phyloP scores from a whole-genome alignment of 2,113 vertebrate species.

The Leptocoma aspasia region DNA sequence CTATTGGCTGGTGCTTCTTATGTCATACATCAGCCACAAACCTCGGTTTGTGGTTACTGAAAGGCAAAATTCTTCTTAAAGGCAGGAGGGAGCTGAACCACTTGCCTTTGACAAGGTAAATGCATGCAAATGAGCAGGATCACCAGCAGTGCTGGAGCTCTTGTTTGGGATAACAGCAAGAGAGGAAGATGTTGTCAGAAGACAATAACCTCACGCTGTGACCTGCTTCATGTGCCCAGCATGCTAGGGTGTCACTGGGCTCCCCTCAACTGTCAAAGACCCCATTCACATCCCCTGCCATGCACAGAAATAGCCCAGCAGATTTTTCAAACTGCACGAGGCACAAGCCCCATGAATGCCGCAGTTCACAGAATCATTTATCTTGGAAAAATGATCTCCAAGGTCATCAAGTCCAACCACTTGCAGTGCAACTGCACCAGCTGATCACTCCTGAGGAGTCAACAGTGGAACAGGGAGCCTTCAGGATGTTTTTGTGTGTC shows the following conservation, averaged over 20 bases:
- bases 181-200: not conserved
- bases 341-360: not conserved
- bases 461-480: not conserved
- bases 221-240: fast-evolving
- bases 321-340: fast-evolving
- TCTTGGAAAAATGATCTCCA: not conserved
- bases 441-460: fast-evolving
- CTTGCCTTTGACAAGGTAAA: not conserved
- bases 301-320: fast-evolving
- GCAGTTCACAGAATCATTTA: not conserved
- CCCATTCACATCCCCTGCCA: not conserved
- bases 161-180: not conserved
- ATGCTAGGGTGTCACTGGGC: fast-evolving
- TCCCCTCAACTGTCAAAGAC: not conserved
- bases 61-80: not conserved
- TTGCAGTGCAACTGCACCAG: fast-evolving
- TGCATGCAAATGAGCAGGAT: fast-evolving
- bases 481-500: fast-evolving
- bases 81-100: not conserved
- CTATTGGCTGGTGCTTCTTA: not conserved
- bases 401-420: not conserved
- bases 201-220: fast-evolving
- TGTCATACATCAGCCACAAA: not conserved
- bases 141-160: not conserved
- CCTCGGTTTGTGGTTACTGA: not conserved